phyloP scores from a whole-genome alignment of 2,113 vertebrate species.

The Sinocyclocheilus maitianheensis region DNA sequence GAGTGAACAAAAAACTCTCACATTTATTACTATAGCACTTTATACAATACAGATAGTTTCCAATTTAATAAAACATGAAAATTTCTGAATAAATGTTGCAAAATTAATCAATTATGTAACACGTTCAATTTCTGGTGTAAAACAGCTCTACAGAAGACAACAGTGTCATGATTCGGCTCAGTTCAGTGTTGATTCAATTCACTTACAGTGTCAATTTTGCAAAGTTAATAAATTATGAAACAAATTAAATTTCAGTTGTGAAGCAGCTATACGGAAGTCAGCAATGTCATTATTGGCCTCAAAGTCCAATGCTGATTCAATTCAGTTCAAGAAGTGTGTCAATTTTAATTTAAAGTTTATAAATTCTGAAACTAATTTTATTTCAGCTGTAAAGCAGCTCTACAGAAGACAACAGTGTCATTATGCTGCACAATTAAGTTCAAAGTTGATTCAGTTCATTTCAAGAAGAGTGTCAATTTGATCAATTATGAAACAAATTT shows the following conservation, averaged over 20 bases:
- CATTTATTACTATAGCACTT: neutral
- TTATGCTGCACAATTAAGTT: too few species aligned
- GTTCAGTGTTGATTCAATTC: too few species aligned
- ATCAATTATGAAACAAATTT: too few species aligned
- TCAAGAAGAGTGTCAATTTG: too few species aligned
- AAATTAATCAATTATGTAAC: neutral
- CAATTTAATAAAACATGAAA: neutral
- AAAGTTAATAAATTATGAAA: neutral
- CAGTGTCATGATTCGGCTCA: neutral
- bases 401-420: too few species aligned
- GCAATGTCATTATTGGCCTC: neutral
- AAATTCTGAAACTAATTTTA: too few species aligned
- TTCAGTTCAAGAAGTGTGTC: neutral
- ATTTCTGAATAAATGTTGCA: neutral
- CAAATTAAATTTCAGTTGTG: neutral
- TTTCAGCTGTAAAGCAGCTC: too few species aligned
- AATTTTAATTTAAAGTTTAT: too few species aligned
- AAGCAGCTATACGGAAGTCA: neutral
- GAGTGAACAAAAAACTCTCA: slow-evolving; percentile 45
- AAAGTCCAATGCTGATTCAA: neutral
- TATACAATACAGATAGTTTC: neutral
- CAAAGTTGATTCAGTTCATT: too few species aligned
- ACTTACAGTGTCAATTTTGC: too few species aligned
- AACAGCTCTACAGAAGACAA: neutral
- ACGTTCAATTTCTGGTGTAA: neutral